Evolutionary conservation across 2,888 invertebrate genomes (phyloP).

Genomic region (Amphipoea lucens): DNA sequence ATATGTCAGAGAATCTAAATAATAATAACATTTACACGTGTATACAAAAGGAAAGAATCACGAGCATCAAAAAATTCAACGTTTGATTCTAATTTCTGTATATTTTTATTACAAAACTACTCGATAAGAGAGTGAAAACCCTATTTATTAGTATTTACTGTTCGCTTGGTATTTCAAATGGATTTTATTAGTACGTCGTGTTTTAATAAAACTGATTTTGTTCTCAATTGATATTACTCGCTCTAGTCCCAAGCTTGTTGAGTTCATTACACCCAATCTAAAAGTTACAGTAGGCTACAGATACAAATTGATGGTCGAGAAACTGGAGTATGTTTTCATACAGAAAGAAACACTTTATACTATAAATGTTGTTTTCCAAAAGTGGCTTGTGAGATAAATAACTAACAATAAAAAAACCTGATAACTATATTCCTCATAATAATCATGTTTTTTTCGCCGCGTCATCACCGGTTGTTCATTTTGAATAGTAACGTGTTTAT

Average conservation of each 20-base stretch:
- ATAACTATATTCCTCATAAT: not conserved
- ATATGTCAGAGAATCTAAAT: not conserved
- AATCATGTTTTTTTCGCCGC: not conserved
- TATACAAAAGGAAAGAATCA: not conserved
- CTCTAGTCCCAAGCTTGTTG: not conserved
- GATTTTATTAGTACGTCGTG: not conserved
- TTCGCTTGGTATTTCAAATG: not conserved
- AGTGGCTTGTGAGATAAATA: not conserved
- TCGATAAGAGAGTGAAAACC: not conserved
- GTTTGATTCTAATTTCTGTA: not conserved
- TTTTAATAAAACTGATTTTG: conserved; percentile 10
- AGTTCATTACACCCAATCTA: conserved; percentile 22
- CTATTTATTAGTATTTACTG: no score
- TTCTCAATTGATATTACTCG: conserved; percentile 20
- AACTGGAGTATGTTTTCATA: not conserved
- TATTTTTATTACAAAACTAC: not conserved
- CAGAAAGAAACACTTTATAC: no score
- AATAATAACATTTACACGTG: not conserved
- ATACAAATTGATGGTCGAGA: no score
- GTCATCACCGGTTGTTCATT: not conserved
- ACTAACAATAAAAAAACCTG: not conserved
- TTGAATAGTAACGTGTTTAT: conserved; percentile 1
- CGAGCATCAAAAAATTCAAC: not conserved
- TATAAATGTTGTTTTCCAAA: not conserved
- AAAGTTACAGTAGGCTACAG: not conserved